These are phyloP conservation scores for Tethea ocularis DNA, from an alignment of 2,888 invertebrate genomes.

Conservation along the genomic window DNA sequence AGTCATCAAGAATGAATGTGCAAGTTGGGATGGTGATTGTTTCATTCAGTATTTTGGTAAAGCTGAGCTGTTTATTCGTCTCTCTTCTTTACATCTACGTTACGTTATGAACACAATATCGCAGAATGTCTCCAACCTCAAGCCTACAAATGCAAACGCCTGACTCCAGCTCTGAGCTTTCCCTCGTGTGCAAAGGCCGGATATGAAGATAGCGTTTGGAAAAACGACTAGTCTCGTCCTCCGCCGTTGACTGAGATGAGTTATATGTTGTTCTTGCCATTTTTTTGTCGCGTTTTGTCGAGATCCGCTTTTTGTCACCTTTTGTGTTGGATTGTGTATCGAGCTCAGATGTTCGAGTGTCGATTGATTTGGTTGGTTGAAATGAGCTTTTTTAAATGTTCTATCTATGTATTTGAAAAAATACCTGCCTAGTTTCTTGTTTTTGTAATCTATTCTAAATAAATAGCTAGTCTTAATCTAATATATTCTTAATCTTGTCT, in stretches of 20 bases:
- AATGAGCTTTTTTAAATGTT: not conserved
- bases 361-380: constrained; percentile 11
- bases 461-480: too few species aligned
- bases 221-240: constrained; percentile 64
- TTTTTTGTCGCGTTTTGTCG: constrained; percentile 48
- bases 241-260: constrained; percentile 30
- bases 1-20: too few species aligned
- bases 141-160: constrained; percentile 23
- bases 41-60: too few species aligned
- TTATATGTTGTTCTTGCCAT: constrained; percentile 63
- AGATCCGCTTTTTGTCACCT: constrained; percentile 56
- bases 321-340: constrained; percentile 53
- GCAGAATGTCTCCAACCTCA: constrained; percentile 17
- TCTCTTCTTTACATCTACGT: too few species aligned
- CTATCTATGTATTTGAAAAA: too few species aligned
- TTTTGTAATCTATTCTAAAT: too few species aligned
- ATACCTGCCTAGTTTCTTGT: too few species aligned
- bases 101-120: not conserved
- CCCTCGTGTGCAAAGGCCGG: constrained; percentile 50
- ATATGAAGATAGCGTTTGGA: constrained; percentile 79
- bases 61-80: not conserved
- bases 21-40: too few species aligned
- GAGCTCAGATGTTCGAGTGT: constrained; percentile 43
- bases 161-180: constrained; percentile 32
- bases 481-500: too few species aligned